phyloP scores from a whole-genome alignment of 2,113 vertebrate genomes.

The Ictalurus punctatus region DNA sequence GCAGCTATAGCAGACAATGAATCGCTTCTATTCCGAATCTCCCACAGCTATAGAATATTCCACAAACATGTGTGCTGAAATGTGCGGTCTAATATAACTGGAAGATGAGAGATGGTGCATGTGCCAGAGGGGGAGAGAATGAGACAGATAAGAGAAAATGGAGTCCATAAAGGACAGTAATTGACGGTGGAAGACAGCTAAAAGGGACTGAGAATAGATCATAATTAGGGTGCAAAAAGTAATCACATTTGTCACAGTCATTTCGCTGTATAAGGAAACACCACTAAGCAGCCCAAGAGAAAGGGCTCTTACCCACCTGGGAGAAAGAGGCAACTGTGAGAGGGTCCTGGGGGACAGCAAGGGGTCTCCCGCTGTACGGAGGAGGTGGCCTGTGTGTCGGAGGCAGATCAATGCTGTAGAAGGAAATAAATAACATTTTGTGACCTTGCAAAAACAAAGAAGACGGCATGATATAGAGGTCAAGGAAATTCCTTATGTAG shows the following conservation, averaged over 20 bases:
- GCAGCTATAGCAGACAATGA: background rate
- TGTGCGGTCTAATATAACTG: slow-evolving; percentile 20
- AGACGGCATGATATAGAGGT: background rate
- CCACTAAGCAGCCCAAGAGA: background rate
- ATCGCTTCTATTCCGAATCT: slow-evolving; percentile 6
- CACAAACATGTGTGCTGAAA: slow-evolving; percentile 9
- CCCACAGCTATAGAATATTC: background rate
- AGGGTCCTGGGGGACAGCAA: slow-evolving; percentile 15
- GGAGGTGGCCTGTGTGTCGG: background rate
- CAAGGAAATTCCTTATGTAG: background rate
- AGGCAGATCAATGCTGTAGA: slow-evolving; percentile 26
- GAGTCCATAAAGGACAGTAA: slow-evolving; percentile 21
- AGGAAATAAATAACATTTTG: slow-evolving; percentile 2
- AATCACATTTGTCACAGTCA: slow-evolving; percentile 27
- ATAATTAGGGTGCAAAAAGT: slow-evolving; percentile 32
- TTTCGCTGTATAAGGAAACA: background rate
- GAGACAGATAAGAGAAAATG: slow-evolving; percentile 28
- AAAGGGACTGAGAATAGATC: slow-evolving; percentile 31
- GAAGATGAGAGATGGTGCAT: background rate
- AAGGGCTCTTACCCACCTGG: background rate
- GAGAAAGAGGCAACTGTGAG: background rate
- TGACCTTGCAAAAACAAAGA: slow-evolving; percentile 2
- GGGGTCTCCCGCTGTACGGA: background rate
- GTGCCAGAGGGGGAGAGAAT: slow-evolving; percentile 1
- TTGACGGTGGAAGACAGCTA: slow-evolving; percentile 1